A percentile compares a stretch with the other conserved stretches of the same genome.
These are phyloP conservation scores for Bombus sylvicola DNA, from an alignment of 1,140 invertebrate species.

Conservation along the genomic window DNA sequence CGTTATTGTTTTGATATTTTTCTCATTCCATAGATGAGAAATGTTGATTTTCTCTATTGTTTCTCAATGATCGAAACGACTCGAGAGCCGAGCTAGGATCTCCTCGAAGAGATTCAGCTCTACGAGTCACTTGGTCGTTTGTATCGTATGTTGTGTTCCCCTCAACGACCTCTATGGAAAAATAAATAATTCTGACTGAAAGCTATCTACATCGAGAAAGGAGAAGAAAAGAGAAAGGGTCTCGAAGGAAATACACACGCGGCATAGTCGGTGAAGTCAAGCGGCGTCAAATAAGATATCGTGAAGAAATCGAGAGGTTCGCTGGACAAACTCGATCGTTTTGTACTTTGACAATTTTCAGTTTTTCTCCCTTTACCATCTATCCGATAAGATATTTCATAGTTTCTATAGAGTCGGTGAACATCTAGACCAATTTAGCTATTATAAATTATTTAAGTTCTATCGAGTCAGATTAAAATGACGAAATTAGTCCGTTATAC, in stretches of 20 bases:
- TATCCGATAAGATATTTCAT: background rate
- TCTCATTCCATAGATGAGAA: background rate
- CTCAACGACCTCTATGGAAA: background rate
- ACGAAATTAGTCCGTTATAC: conserved; percentile 11
- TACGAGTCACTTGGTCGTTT: background rate
- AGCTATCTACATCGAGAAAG: background rate
- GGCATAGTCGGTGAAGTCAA: background rate
- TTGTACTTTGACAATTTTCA: background rate
- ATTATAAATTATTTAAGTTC: conserved; percentile 19
- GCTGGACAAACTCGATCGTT: background rate
- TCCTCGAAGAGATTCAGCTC: background rate
- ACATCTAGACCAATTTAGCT: too few species aligned
- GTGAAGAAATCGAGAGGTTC: background rate
- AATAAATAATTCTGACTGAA: conserved; percentile 21
- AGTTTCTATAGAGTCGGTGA: background rate
- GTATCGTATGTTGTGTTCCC: too few species aligned
- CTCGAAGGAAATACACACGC: background rate
- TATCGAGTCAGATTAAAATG: conserved; percentile 3
- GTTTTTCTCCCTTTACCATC: background rate
- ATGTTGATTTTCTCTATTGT: background rate
- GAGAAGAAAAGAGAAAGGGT: background rate
- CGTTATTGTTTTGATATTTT: conserved; percentile 23
- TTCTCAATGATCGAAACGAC: background rate
- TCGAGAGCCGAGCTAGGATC: too few species aligned
- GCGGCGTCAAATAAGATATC: background rate